A percentile compares a stretch with the other conserved stretches of the same genome.
These are phyloP conservation scores for Drosophila anceps DNA, from an alignment of 2,888 invertebrate species.

Conservation along the genomic window DNA sequence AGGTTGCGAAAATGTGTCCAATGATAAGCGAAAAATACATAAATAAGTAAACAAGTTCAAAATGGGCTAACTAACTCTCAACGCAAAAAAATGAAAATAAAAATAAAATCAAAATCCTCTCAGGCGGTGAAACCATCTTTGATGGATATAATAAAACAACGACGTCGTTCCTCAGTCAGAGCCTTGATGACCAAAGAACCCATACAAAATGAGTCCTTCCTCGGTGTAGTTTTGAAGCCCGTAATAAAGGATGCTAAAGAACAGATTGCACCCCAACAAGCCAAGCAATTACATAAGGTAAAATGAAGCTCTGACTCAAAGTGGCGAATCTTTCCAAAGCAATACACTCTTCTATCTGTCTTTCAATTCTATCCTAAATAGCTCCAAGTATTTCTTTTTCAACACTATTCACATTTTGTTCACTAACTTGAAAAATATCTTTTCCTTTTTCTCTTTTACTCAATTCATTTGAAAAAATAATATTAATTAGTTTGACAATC, in stretches of 20 bases:
- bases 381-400: not conserved
- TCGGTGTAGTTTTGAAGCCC: constrained; percentile 88
- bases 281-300: constrained; percentile 84
- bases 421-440: not conserved
- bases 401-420: constrained; percentile 1
- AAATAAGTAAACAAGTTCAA: not conserved
- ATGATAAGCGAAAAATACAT: too few species aligned
- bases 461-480: not conserved
- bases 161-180: constrained; percentile 85
- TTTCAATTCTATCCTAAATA: constrained; percentile 4
- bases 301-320: constrained; percentile 19
- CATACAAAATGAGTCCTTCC: constrained; percentile 87
- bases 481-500: not conserved
- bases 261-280: constrained; percentile 82
- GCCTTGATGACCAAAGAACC: constrained; percentile 85
- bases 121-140: constrained; percentile 71
- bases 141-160: constrained; percentile 77
- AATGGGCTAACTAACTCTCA: not conserved
- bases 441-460: too few species aligned
- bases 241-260: constrained; percentile 86
- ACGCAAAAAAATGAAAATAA: constrained; percentile 6
- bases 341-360: not conserved
- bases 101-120: constrained; percentile 50
- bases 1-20: too few species aligned
- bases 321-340: not conserved